These are phyloP conservation scores for Dasyornis broadbenti DNA, from an alignment of 2,113 vertebrate genomes.

Conservation along the genomic window DNA sequence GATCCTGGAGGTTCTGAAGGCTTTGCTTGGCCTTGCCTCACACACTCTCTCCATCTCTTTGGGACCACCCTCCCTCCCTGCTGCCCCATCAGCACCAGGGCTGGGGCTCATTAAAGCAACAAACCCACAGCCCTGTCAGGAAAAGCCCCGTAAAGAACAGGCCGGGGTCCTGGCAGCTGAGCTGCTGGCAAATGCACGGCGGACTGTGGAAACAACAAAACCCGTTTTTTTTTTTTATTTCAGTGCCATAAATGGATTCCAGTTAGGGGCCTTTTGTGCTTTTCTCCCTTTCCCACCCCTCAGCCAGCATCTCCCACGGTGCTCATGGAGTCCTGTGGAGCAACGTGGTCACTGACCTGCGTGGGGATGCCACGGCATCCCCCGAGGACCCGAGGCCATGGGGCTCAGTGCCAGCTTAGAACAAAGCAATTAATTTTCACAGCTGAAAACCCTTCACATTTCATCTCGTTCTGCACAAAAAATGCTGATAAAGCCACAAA, in stretches of 20 bases:
- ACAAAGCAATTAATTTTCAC: neutral
- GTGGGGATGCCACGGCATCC: neutral
- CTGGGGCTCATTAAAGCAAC: neutral
- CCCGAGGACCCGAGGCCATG: rapidly evolving
- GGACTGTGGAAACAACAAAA: neutral
- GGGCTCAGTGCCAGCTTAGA: neutral
- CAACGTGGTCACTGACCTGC: rapidly evolving
- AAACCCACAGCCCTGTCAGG: neutral
- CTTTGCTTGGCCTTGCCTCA: neutral
- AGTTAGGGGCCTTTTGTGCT: neutral
- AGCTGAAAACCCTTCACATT: neutral
- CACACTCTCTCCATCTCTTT: neutral
- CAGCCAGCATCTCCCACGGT: neutral
- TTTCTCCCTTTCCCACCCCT: neutral
- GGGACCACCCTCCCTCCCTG: neutral
- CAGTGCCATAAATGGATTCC: neutral
- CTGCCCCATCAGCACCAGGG: neutral
- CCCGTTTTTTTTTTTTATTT: neutral
- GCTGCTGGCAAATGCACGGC: neutral
- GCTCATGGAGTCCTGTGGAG: neutral
- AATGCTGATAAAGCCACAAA: neutral
- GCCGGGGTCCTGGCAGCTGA: neutral
- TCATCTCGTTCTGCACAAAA: neutral
- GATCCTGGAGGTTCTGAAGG: neutral
- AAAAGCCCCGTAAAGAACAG: neutral